These are phyloP conservation scores for Acanthaster planci DNA, from an alignment of 35 echinoderm and acorn worm genomes.

Conservation along the genomic window DNA sequence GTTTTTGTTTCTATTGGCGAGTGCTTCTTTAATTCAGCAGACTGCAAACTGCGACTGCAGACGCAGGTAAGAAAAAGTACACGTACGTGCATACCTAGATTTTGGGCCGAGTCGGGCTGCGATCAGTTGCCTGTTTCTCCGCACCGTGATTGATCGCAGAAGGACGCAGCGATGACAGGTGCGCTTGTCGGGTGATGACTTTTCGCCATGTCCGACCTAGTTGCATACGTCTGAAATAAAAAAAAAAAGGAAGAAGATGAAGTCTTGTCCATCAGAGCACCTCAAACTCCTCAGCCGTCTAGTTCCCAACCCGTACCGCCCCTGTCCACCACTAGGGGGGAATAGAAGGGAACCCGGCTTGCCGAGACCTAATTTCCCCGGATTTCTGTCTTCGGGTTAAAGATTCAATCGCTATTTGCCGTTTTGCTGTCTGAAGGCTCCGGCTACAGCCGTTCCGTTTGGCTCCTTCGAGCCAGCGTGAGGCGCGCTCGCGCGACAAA, in stretches of 20 bases:
- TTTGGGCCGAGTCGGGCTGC: not conserved
- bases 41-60: too few species aligned
- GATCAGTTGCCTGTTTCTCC: not conserved
- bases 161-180: not conserved
- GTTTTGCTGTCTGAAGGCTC: not conserved
- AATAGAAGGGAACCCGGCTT: not conserved
- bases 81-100: not conserved
- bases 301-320: not conserved
- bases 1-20: too few species aligned
- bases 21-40: too few species aligned
- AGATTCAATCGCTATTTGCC: not conserved
- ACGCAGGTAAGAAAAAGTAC: not conserved
- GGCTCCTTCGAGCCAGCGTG: too few species aligned
- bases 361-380: not conserved
- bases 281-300: not conserved
- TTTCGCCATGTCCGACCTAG: slow-evolving; percentile 26
- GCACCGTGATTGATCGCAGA: slow-evolving; percentile 16
- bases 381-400: slow-evolving; percentile 2
- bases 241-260: too few species aligned
- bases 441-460: too few species aligned
- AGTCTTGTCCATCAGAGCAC: not conserved
- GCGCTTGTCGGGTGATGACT: not conserved
- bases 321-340: not conserved
- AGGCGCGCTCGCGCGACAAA: not conserved
- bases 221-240: not conserved